phyloP scores from a whole-genome alignment of 2,888 invertebrate genomes.

The Ochropleura leucogaster region DNA sequence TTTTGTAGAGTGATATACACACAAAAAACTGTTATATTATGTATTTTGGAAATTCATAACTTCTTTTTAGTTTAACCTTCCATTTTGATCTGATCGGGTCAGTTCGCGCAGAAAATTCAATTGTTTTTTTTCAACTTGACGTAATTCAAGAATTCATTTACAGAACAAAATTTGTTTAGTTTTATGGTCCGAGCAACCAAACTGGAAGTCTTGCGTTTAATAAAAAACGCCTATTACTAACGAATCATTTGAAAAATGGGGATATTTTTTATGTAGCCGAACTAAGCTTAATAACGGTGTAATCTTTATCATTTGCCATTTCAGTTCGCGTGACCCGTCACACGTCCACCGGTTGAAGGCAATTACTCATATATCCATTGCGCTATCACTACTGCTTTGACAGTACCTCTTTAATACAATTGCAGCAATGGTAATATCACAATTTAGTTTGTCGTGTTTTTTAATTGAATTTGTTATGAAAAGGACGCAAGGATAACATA shows the following conservation, averaged over 20 bases:
- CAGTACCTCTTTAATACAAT: slow-evolving; percentile 43
- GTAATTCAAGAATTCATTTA: no score
- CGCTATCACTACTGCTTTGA: slow-evolving; percentile 39
- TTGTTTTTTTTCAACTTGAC: no score
- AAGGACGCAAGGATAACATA: not conserved
- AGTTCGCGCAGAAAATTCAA: no score
- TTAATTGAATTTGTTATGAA: slow-evolving; percentile 10
- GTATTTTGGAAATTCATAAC: no score
- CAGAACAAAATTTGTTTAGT: no score
- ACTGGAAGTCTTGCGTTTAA: no score
- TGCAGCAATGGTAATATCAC: slow-evolving; percentile 41
- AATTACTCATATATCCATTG: slow-evolving; percentile 53
- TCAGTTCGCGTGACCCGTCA: slow-evolving; percentile 50
- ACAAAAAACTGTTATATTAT: no score
- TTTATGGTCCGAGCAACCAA: no score
- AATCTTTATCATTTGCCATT: slow-evolving; percentile 47
- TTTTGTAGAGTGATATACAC: not conserved
- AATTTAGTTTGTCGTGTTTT: slow-evolving; percentile 34
- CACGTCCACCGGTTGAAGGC: slow-evolving; percentile 33
- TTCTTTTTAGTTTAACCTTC: no score
- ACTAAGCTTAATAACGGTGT: slow-evolving; percentile 24
- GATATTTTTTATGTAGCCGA: not conserved
- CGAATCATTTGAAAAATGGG: not conserved
- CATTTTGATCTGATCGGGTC: no score
- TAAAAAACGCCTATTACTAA: not conserved